Conservation (phyloP, 2,888 invertebrate genomes). For the Melinopterus prodromus region DNA sequence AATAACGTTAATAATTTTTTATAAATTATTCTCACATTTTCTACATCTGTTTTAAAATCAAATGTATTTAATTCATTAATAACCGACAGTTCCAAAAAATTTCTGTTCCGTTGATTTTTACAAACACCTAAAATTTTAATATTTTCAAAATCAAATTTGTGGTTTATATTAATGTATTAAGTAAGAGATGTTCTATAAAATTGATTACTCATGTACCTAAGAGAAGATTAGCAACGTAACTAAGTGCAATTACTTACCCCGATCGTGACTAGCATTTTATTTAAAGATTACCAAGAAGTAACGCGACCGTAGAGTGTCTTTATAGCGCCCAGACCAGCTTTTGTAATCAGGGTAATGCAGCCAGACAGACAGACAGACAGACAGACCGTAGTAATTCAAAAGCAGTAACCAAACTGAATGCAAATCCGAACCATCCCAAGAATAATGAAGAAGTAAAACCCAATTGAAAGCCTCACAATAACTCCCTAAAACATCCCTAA, state of each 20-base stretch:
- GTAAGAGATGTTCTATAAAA: too few species aligned
- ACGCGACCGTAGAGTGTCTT: constrained; percentile 13
- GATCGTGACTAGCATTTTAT: constrained; percentile 13
- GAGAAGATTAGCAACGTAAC: not conserved
- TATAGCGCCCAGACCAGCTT: constrained; percentile 36
- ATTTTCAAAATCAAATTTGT: too few species aligned
- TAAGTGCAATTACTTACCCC: constrained; percentile 16
- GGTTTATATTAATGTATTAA: too few species aligned
- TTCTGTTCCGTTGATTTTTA: too few species aligned
- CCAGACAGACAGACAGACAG: constrained; percentile 11
- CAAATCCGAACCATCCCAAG: constrained; percentile 29
- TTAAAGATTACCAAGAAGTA: constrained; percentile 21
- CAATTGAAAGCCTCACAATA: constrained; percentile 1
- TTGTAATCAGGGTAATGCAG: constrained; percentile 48
- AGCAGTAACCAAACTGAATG: constrained; percentile 24
- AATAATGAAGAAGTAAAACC: constrained; percentile 7
- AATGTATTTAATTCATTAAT: constrained; percentile 5
- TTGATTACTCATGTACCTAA: too few species aligned
- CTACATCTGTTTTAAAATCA: too few species aligned
- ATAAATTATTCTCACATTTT: too few species aligned
- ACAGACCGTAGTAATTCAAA: constrained; percentile 34
- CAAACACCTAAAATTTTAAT: not conserved
- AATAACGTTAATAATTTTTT: too few species aligned
- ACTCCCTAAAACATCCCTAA: not conserved
- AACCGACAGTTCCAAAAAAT: not conserved